These are phyloP conservation scores for Nannoperca australis DNA, from an alignment of 2,797 vertebrate species.

Conservation along the genomic window DNA sequence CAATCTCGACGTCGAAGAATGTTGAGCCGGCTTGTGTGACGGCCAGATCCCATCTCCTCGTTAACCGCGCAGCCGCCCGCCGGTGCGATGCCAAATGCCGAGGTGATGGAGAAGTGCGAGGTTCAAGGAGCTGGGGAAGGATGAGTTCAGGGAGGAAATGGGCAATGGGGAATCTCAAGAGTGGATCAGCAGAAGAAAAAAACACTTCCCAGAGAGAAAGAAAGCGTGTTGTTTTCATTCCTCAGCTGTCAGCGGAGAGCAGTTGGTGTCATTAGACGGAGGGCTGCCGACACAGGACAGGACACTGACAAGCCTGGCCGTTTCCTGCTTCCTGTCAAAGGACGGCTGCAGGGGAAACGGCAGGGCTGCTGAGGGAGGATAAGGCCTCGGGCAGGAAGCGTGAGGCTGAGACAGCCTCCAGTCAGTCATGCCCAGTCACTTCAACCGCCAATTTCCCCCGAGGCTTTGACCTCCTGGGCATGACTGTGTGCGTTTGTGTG, in stretches of 20 bases:
- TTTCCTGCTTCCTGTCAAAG: conserved; percentile 83
- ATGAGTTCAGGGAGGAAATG: conserved; percentile 35
- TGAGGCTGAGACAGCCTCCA: conserved; percentile 68
- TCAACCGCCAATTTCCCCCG: conserved; percentile 30
- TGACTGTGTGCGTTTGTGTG: conserved; percentile 43
- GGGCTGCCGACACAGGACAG: conserved; percentile 60
- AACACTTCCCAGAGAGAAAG: conserved; percentile 20
- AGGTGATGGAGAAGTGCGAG: conserved; percentile 18
- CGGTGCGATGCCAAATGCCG: conserved; percentile 45
- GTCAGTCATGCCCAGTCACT: conserved; percentile 68
- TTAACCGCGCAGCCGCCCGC: conserved; percentile 43
- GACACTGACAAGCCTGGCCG: conserved; percentile 67
- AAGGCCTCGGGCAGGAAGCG: conserved; percentile 78
- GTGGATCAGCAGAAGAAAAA: conserved; percentile 30
- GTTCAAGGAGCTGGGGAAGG: conserved; percentile 26
- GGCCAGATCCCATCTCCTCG: conserved; percentile 65
- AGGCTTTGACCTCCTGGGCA: conserved; percentile 60
- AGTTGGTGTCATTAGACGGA: conserved; percentile 73
- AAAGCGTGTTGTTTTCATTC: conserved; percentile 47
- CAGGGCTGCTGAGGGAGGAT: conserved; percentile 77
- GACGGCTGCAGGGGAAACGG: conserved; percentile 74
- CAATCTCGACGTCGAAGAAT: conserved; percentile 61
- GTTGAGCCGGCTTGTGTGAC: conserved; percentile 54
- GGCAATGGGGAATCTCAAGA: conserved; percentile 18
- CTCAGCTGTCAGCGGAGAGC: conserved; percentile 65